These are phyloP conservation scores for Cheirogaleus major DNA, from an alignment of 2,797 vertebrate species.

Conservation along the genomic window DNA sequence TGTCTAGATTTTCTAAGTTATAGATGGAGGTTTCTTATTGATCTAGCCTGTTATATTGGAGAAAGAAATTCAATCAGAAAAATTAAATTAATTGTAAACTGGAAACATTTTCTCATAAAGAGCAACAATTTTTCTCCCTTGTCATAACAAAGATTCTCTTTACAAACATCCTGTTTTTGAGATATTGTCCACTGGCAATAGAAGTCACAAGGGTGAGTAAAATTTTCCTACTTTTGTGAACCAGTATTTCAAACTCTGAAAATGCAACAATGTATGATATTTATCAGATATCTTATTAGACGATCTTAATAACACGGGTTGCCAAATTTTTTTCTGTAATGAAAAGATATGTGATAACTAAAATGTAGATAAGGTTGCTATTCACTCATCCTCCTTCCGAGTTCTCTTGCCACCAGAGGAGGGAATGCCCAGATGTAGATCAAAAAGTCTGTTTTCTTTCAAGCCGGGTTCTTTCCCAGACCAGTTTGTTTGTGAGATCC, in stretches of 20 bases:
- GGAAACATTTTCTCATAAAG: conserved; percentile 36
- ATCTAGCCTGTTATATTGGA: not conserved
- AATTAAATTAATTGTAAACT: conserved; percentile 55
- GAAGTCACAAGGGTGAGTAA: not conserved
- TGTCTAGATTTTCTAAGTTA: conserved; percentile 34
- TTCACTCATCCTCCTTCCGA: not conserved
- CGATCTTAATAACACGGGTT: not conserved
- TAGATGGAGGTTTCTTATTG: not conserved
- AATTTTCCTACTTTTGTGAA: not conserved
- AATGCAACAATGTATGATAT: not conserved
- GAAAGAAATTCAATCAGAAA: conserved; percentile 10
- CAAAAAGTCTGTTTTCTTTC: not conserved
- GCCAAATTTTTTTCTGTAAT: not conserved
- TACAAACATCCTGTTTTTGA: not conserved
- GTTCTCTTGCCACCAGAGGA: not conserved
- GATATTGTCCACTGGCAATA: not conserved
- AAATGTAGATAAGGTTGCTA: not conserved
- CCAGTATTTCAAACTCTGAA: not conserved
- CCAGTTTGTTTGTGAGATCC: not conserved
- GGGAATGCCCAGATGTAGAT: not conserved
- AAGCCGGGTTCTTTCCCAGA: not conserved
- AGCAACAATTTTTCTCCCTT: conserved; percentile 17
- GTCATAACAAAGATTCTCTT: not conserved
- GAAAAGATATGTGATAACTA: not conserved
- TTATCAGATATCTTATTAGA: not conserved